Evolutionary conservation across 2,113 vertebrate genomes (phyloP), one percentile per base, ranked within the genome.

Genomic region (Chitala chitala): DNA sequence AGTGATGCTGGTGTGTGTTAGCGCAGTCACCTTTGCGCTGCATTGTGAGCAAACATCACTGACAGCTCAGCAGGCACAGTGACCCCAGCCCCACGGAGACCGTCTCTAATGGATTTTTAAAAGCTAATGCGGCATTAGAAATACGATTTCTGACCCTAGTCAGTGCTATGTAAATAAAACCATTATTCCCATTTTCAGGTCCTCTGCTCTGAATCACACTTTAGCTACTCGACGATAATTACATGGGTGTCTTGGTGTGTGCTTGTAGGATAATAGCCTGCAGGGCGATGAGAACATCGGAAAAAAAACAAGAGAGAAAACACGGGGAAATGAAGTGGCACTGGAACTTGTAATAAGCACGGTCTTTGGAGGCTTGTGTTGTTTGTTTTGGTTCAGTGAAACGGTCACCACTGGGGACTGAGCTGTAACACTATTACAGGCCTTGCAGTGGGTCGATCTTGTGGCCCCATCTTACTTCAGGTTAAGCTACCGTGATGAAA

Each of bases 81-180:
- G 65, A 75, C 77, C 80, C 64, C 38, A 71, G 56, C 55, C 53
- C 84, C 77, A 24, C 40, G 3, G n/a, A 26, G 64, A n/a, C 55
- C 66, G 36, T 69, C 53, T 54, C 33, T 81, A 84, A 82, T 78
- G 75, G 75, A 78, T 80, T 79, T 81, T 78, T 84, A 80, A 72
- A 84, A 77, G 70, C 73, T 78, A 79, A 79, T 73, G 69, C 76
- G 69, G 53, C 40, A 33, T 48, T 77, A 78, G 72, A 76, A 83
- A 78, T 75, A 31, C 73, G 65, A 76, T 81, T 73, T 78, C 78
- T 84, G 82, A 81, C 77, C 75, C 59, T 40, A 81, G 83, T 84
- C 82, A 79, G 77, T 84, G 78, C 84, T 85, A 86, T 88, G 85
- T 78, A 89, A 82, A 86, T 84, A 78, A 87, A 83, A 48, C 83